Percentiles rank a stretch among this genome's conserved stretches.
Conservation (phyloP, 2,797 vertebrate species). For the Eupleurogrammus muticus region DNA sequence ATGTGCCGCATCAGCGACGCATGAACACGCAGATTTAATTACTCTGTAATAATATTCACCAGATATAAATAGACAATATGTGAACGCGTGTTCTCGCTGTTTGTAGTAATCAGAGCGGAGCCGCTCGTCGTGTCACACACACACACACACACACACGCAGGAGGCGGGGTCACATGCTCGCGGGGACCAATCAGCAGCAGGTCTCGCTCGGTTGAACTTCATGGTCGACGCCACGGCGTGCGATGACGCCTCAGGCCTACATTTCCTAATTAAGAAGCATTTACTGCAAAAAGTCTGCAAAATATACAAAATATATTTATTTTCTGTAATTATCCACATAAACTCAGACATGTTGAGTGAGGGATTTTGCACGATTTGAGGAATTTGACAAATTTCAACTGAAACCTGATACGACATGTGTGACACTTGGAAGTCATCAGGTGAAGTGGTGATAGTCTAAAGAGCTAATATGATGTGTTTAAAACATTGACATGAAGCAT, state of each 20-base stretch:
- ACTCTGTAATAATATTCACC: conserved; percentile 70
- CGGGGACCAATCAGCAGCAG: conserved; percentile 30
- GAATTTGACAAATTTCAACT: no score
- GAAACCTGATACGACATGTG: no score
- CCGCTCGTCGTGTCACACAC: conserved; percentile 44
- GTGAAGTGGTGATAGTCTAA: no score
- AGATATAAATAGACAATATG: conserved; percentile 58
- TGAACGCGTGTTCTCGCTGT: conserved; percentile 38
- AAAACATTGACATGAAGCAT: no score
- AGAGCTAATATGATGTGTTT: no score
- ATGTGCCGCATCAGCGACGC: conserved; percentile 68
- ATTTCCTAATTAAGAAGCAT: no score
- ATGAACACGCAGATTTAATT: conserved; percentile 79
- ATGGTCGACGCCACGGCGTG: conserved; percentile 17
- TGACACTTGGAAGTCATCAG: no score
- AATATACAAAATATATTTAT: no score
- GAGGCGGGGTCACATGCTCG: conserved; percentile 34
- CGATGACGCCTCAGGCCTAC: conserved; percentile 24
- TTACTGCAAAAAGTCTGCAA: no score
- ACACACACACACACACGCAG: conserved; percentile 13
- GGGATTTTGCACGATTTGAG: no score
- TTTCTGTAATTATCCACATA: no score
- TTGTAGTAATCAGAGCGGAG: conserved; percentile 54
- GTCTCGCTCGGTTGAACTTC: conserved; percentile 37
- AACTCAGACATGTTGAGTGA: no score